Evolutionary conservation across 2,797 vertebrate genomes (phyloP), one percentile per base, ranked within the genome.

Genomic region (Scolopax rusticola): DNA sequence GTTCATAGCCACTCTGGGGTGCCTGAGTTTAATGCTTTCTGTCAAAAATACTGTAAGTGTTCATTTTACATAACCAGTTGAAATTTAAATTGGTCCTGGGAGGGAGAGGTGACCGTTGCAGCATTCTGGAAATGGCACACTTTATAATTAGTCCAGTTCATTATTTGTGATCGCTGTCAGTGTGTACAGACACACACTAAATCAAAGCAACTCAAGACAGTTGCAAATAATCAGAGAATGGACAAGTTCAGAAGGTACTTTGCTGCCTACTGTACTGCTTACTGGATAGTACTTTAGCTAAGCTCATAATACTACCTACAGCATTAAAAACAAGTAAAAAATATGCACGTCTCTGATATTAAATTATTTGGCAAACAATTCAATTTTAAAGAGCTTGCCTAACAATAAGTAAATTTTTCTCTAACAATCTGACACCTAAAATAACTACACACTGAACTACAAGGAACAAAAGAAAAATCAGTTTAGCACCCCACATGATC

Each of bases 381-480:
- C 59, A 92, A 87, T 69, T 88, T 93, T 71, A 74, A 94, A 96
- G 93, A 54, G 25, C 88, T 95, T 95, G 80, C 84, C 89, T 96
- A 97, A 93, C 41, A 89, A 77, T 83, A 89, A 94, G 63, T 83
- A 94, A 56, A 95, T 94, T 95, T 88, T 97, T 89, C 68, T 95
- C 75, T 93, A 97, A 91, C 23, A 63, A 83, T 89, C 65, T 84
- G 85, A 96, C 92, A 92, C 74, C 93, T 94, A 51, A 97, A 97
- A 83, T 87, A 71, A 89, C 82, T 93, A 89, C 75, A 91, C 57
- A 79, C 47, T 86, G 88, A 97, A 97, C 93, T 95, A 87, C 15
- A n/a, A 69, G 79, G 87, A 93, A 91, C 40, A 87, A 92, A 95
- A 84, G 94, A 97, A 95, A 97, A 97, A 96, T 95, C 84, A 95